phyloP scores from a whole-genome alignment of 2,113 vertebrate genomes.

The Ptilonorhynchus violaceus region DNA sequence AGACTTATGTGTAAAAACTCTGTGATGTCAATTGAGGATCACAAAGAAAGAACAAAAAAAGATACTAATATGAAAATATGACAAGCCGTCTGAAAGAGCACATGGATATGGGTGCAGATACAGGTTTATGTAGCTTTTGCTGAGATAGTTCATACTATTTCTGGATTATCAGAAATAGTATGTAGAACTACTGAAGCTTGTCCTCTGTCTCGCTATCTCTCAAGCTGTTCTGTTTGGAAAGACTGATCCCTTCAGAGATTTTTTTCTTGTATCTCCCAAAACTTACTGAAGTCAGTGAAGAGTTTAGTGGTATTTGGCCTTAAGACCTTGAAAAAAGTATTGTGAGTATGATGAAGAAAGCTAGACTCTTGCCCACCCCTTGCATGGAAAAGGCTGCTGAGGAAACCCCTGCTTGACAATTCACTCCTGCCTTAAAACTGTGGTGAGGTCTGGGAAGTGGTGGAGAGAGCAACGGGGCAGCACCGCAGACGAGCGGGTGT shows the following conservation, averaged over 20 bases:
- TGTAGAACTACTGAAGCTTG: background rate
- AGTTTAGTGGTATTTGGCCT: background rate
- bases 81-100: background rate
- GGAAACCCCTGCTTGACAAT: background rate
- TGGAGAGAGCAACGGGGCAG: background rate
- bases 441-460: background rate
- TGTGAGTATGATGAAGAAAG: background rate
- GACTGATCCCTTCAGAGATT: background rate
- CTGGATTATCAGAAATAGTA: background rate
- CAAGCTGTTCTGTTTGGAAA: background rate
- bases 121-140: background rate
- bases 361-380: background rate
- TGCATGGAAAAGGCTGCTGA: background rate
- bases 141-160: background rate
- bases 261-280: background rate
- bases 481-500: fast-evolving
- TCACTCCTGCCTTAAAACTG: background rate
- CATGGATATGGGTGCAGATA: background rate
- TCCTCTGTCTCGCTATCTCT: background rate
- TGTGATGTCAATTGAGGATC: background rate
- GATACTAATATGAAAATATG: background rate
- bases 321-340: background rate
- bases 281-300: background rate
- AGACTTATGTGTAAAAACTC: fast-evolving
- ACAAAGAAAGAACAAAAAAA: background rate